Base-by-base conservation (phyloP, 1,140 invertebrate genomes). In the Anastrepha obliqua region DNA sequence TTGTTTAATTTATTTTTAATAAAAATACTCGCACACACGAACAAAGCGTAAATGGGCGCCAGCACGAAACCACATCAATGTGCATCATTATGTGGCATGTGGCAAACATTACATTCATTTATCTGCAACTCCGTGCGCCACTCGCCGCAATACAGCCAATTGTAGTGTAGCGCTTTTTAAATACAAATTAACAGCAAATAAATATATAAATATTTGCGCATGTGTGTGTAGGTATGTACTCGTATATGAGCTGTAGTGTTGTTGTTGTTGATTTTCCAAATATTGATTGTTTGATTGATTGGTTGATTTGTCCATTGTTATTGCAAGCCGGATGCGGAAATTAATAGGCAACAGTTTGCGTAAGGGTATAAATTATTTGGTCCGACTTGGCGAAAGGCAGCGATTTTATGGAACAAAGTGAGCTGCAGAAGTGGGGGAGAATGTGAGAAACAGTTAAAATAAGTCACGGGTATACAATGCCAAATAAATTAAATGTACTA, bases 1-100 rank as follows among this genome's bases (percentile, higher is more conserved):
- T 81, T 81, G 74, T 81, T 81, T 81, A 81, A 55, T 81, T 81
- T 81, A 81, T 81, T 81, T 81, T 81, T 55, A 81, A 81, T 81
- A 81, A 81, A 55, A 58, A 81, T 17, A 81, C 42, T 29, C 42
- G 44, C 15, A 67, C 7, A 17, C 64, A 67, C 17, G 11, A n/a
- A 67, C n/a, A 29, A 55, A n/a, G n/a, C 74, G 29, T 67, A 67
- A 7, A 39, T 67, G 29, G 9, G 44, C 44, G 47, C 4, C n/a
- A 9, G 6, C 47, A 81, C 17, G 15, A 55, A 81, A 55, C 74
- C 44, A 78, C 70, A 51, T 9, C 70, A 78, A 51, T 44, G 55
- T 81, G 47, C 74, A 55, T 81, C 74, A 58, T 55, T 81, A 58
- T 81, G 74, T 81, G 74, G 74, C 17, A 58, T 81, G 47, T 81